Percentiles rank a stretch among this genome's conserved stretches.
Conservation (phyloP, 2,113 vertebrate genomes). For the Phalacrocorax aristotelis region DNA sequence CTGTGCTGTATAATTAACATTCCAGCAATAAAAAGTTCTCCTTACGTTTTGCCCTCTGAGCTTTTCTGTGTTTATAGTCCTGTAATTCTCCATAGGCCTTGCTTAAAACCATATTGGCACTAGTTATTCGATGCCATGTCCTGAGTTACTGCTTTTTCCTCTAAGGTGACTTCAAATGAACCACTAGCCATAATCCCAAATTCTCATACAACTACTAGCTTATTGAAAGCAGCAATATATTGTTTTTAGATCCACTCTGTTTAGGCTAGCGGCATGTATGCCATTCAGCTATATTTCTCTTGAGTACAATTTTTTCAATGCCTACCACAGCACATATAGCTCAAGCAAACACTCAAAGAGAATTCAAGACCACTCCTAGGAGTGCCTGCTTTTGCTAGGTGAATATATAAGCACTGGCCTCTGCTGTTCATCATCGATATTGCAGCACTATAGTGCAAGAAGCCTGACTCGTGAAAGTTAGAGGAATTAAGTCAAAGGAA, state of each 20-base stretch:
- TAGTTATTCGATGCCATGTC: neutral
- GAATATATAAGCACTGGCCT: slow-evolving; percentile 25
- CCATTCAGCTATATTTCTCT: neutral
- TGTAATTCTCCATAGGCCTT: neutral
- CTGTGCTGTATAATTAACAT: neutral
- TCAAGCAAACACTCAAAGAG: neutral
- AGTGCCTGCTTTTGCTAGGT: neutral
- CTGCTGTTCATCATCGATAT: neutral
- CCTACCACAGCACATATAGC: neutral
- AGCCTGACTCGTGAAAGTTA: neutral
- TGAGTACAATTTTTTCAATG: neutral
- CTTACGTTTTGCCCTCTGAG: neutral
- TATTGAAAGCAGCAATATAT: neutral
- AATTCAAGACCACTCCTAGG: neutral
- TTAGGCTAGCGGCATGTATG: neutral
- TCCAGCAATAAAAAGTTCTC: neutral
- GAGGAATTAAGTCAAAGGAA: neutral
- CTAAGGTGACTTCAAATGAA: neutral
- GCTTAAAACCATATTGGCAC: neutral
- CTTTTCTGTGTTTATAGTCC: neutral
- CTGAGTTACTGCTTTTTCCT: neutral
- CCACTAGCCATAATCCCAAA: neutral
- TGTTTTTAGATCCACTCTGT: neutral
- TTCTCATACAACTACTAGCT: neutral
- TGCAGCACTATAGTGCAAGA: neutral